A percentile compares a stretch with the other conserved stretches of the same genome.
Conservation (phyloP, 1,140 invertebrate species). For the Archivesica marissinica region DNA sequence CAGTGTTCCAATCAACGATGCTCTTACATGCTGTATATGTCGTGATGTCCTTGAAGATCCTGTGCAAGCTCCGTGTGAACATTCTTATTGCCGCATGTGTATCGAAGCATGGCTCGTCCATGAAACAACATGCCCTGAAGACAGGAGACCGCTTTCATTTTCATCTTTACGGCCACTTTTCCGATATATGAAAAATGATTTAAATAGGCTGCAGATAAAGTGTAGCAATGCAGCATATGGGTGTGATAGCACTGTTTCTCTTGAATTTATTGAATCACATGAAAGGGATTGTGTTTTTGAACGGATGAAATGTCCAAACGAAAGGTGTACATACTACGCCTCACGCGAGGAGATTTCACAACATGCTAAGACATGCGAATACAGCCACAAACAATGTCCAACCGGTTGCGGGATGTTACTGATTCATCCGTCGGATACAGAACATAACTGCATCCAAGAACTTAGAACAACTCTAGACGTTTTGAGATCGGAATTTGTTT, state of each 20-base stretch:
- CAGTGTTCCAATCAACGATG: conserved; percentile 74
- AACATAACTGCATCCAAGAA: conserved; percentile 79
- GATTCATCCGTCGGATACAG: conserved; percentile 55
- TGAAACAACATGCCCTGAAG: conserved; percentile 77
- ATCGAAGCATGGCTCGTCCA: conserved; percentile 77
- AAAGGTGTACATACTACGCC: conserved; percentile 63
- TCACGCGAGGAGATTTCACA: conserved; percentile 56
- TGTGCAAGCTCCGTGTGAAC: conserved; percentile 79
- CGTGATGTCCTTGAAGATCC: conserved; percentile 80
- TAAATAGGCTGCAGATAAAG: conserved; percentile 71
- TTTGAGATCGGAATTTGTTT: conserved; percentile 75
- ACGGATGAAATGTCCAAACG: conserved; percentile 71
- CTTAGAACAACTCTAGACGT: conserved; percentile 74
- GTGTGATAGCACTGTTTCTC: conserved; percentile 64
- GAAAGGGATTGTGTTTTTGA: conserved; percentile 69
- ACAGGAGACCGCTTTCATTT: conserved; percentile 67
- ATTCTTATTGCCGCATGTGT: conserved; percentile 76
- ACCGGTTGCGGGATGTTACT: conserved; percentile 76
- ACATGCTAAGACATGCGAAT: conserved; percentile 67
- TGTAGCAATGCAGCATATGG: conserved; percentile 69
- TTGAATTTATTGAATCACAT: conserved; percentile 71
- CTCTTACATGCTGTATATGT: conserved; percentile 79
- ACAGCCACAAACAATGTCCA: conserved; percentile 63
- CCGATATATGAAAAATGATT: conserved; percentile 79
- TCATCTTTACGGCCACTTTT: conserved; percentile 70